A percentile compares a stretch with the other conserved stretches of the same genome.
phyloP scores from a whole-genome alignment of 2,113 vertebrate genomes.

The Tyto alba region DNA sequence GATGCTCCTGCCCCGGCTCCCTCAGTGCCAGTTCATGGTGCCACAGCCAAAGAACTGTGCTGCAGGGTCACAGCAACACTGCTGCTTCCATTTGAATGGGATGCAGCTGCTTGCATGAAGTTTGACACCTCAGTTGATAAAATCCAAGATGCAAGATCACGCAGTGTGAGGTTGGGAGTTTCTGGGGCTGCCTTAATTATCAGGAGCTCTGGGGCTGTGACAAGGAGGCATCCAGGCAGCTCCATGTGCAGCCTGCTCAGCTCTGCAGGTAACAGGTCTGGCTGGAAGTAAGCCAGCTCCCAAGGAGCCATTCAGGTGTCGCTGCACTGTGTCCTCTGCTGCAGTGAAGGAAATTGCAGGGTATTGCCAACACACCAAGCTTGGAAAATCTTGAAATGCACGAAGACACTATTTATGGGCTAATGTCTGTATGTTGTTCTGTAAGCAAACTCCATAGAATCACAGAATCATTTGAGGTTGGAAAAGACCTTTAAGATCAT shows the following conservation, averaged over 20 bases:
- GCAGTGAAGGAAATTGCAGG: neutral
- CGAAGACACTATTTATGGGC: neutral
- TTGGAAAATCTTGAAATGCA: neutral
- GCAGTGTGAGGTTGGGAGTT: neutral
- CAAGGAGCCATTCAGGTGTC: too few relatives aligned
- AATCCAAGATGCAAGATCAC: neutral
- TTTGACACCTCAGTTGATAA: neutral
- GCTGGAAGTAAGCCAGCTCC: neutral
- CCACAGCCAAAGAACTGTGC: neutral
- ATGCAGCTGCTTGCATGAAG: neutral
- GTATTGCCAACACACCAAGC: rapidly evolving
- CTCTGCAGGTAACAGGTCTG: neutral
- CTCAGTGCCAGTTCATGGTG: neutral
- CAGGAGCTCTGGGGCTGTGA: neutral
- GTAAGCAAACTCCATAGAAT: neutral
- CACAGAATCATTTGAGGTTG: neutral
- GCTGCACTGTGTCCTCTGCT: neutral
- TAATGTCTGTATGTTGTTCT: neutral
- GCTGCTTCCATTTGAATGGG: neutral
- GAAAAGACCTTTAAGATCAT: neutral
- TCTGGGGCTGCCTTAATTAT: neutral
- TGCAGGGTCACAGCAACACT: neutral
- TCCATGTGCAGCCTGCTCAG: rapidly evolving
- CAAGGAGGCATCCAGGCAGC: neutral
- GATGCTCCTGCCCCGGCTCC: neutral